Percentiles rank a stretch among this genome's conserved stretches.
Conservation (phyloP, 1,140 invertebrate genomes). For the Lamellibrachia luymesi region DNA sequence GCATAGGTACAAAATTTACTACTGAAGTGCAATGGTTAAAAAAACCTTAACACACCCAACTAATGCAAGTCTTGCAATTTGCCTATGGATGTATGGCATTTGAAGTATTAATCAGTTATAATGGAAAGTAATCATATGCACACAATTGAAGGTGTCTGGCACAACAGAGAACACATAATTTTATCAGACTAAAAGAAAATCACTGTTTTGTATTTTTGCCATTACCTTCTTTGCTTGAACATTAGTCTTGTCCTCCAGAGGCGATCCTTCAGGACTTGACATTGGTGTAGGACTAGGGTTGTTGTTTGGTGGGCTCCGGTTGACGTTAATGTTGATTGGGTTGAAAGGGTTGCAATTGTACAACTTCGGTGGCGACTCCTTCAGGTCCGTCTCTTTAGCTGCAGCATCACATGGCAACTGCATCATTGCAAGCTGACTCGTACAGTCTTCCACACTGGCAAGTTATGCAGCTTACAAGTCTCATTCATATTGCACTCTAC, state of each 20-base stretch:
- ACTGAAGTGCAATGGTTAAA: too few species aligned
- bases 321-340: conserved; percentile 49
- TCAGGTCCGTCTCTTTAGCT: conserved; percentile 47
- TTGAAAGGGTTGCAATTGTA: conserved; percentile 39
- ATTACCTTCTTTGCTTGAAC: background rate
- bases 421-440: background rate
- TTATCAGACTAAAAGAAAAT: conserved; percentile 14
- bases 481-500: background rate
- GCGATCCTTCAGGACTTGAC: background rate
- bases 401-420: conserved; percentile 10
- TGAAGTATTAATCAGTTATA: too few species aligned
- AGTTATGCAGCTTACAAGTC: background rate
- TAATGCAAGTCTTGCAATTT: too few species aligned
- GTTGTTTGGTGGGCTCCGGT: conserved; percentile 29
- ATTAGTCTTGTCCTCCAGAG: conserved; percentile 11
- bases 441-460: background rate
- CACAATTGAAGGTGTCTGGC: background rate
- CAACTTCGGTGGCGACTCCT: conserved; percentile 43
- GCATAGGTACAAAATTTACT: too few species aligned
- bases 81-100: too few species aligned
- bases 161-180: background rate
- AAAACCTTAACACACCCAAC: too few species aligned
- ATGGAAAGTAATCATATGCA: too few species aligned
- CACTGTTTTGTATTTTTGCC: background rate
- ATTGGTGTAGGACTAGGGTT: background rate